These are phyloP conservation scores for Noctua janthina DNA, from an alignment of 2,888 invertebrate species.

Conservation along the genomic window DNA sequence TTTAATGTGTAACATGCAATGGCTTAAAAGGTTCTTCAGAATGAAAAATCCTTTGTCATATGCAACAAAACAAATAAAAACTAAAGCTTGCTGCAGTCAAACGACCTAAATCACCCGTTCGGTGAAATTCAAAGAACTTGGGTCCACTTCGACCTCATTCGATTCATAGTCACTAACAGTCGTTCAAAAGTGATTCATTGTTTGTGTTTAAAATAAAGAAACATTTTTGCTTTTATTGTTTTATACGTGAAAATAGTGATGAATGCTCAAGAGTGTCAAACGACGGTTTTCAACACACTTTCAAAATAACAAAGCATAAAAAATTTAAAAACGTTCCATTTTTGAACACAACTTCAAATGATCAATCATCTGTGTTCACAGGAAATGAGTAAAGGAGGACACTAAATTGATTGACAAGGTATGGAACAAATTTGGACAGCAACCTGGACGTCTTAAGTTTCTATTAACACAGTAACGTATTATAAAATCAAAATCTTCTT, in stretches of 20 bases:
- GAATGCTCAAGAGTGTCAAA: background rate
- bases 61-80: slow-evolving; percentile 16
- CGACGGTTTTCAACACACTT: background rate
- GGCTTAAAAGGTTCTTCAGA: background rate
- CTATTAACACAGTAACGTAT: too few species aligned
- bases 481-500: too few species aligned
- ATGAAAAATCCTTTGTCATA: slow-evolving; percentile 7
- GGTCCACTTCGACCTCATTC: background rate
- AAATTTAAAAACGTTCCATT: background rate
- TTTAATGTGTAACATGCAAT: background rate
- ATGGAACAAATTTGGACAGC: too few species aligned
- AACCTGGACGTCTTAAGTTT: too few species aligned
- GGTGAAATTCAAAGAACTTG: background rate
- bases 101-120: slow-evolving; percentile 9
- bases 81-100: background rate
- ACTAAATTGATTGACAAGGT: background rate
- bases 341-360: background rate
- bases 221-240: background rate
- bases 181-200: background rate
- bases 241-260: background rate
- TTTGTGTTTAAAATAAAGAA: background rate
- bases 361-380: too few species aligned
- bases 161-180: background rate
- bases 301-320: background rate
- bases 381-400: too few species aligned